A percentile compares a stretch with the other conserved stretches of the same genome.
Conservation (phyloP, 1,140 invertebrate species). For the Atopsyche davidsoni region DNA sequence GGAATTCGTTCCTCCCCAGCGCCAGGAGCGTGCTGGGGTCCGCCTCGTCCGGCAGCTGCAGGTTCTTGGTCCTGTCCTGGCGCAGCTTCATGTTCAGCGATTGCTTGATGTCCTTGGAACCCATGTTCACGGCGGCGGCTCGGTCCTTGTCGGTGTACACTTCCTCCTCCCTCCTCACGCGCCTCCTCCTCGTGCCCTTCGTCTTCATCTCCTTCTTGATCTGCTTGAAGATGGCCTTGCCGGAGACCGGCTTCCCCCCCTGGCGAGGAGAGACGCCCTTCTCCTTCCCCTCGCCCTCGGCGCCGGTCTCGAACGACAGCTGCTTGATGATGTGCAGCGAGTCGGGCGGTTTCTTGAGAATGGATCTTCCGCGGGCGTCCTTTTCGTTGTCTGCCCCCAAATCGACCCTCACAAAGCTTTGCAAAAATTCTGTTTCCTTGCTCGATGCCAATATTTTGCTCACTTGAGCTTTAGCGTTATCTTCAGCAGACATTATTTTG, state of each 20-base stretch:
- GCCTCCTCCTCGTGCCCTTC: slow-evolving; percentile 49
- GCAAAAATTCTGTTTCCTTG: slow-evolving; percentile 65
- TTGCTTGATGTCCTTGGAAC: slow-evolving; percentile 75
- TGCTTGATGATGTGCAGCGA: slow-evolving; percentile 39
- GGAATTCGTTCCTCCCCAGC: slow-evolving; percentile 67
- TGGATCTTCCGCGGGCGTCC: slow-evolving; percentile 14
- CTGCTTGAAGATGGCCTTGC: slow-evolving; percentile 38
- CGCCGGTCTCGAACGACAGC: slow-evolving; percentile 35
- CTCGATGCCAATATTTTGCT: slow-evolving; percentile 53
- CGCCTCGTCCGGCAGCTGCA: slow-evolving; percentile 72
- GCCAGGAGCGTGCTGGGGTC: slow-evolving; percentile 69
- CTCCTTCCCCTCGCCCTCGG: slow-evolving; percentile 33
- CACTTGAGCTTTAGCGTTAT: slow-evolving; percentile 40
- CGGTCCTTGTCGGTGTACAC: slow-evolving; percentile 85
- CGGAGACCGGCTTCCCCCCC: slow-evolving; percentile 23
- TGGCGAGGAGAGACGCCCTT: slow-evolving; percentile 29
- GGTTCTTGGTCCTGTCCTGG: slow-evolving; percentile 64
- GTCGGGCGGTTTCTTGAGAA: slow-evolving; percentile 33
- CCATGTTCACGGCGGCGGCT: slow-evolving; percentile 81
- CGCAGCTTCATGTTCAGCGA: slow-evolving; percentile 73
- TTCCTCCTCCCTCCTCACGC: slow-evolving; percentile 62
- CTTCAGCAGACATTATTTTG: slow-evolving; percentile 32
- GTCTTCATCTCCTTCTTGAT: slow-evolving; percentile 37
- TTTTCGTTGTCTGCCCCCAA: slow-evolving; percentile 41
- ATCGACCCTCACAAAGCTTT: slow-evolving; percentile 66